These are phyloP conservation scores for Melanogrammus aeglefinus DNA, from an alignment of 2,797 vertebrate species.

Conservation along the genomic window DNA sequence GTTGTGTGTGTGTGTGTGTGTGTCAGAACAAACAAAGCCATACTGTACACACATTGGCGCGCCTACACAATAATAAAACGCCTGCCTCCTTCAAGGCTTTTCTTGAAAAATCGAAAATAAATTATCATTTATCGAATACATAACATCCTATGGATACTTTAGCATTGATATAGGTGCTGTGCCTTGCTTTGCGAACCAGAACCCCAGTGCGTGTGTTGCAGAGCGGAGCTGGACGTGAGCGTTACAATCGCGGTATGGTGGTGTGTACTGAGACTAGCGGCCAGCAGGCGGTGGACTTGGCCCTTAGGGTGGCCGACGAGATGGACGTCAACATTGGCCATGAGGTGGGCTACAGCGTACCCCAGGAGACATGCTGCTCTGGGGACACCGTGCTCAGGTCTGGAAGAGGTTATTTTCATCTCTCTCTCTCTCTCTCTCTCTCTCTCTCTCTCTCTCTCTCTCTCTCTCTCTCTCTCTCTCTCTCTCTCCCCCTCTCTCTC, in stretches of 20 bases:
- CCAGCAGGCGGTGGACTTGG: slow-evolving; percentile 76
- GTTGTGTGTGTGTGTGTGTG: not conserved
- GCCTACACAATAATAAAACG: too few relatives aligned
- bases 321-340: slow-evolving; percentile 88
- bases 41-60: too few relatives aligned
- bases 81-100: too few relatives aligned
- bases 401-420: slow-evolving; percentile 12
- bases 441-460: too few relatives aligned
- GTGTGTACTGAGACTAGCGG: slow-evolving; percentile 79
- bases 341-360: slow-evolving; percentile 83
- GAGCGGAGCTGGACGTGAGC: slow-evolving; percentile 63
- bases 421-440: too few relatives aligned
- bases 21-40: not conserved
- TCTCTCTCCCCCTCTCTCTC: too few relatives aligned
- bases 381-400: slow-evolving; percentile 84
- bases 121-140: too few relatives aligned
- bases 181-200: slow-evolving; percentile 57
- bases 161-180: not conserved
- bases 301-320: slow-evolving; percentile 82
- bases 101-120: too few relatives aligned
- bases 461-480: too few relatives aligned
- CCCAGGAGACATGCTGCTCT: slow-evolving; percentile 81
- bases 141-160: too few relatives aligned
- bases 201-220: slow-evolving; percentile 88
- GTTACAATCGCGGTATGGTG: slow-evolving; percentile 76